These are phyloP conservation scores for Cryptoblepharus egeriae DNA, from an alignment of 2,797 vertebrate species.

Conservation along the genomic window DNA sequence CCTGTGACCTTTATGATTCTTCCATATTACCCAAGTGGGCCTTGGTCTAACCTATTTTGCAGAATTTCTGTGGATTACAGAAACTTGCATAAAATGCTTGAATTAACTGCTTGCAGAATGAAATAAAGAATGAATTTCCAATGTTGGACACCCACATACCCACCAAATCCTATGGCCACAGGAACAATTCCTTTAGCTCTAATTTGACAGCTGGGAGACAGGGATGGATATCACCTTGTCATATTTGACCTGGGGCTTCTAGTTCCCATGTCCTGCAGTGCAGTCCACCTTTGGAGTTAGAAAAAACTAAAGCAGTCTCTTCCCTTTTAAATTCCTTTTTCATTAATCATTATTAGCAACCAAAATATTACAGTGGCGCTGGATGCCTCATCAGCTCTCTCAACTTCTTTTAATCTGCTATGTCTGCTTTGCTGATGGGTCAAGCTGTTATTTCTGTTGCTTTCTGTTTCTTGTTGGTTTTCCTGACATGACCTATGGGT, in stretches of 20 bases:
- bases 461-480: background rate
- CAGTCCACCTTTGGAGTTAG: background rate
- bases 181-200: background rate
- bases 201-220: background rate
- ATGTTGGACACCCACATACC: too few relatives aligned
- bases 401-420: background rate
- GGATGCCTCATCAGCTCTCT: fast-evolving
- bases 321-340: background rate
- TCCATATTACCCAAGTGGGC: too few relatives aligned
- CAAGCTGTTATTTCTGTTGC: background rate
- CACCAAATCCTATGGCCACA: background rate
- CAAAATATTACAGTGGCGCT: fast-evolving
- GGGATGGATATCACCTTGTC: background rate
- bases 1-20: too few relatives aligned
- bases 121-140: too few relatives aligned
- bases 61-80: background rate
- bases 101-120: too few relatives aligned
- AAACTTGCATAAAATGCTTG: too few relatives aligned
- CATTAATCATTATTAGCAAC: background rate
- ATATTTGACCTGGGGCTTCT: background rate
- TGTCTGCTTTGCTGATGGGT: slow-evolving; percentile 10
- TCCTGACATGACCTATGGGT: background rate
- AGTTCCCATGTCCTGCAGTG: background rate
- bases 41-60: background rate
- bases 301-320: background rate